Evolutionary conservation across 2,888 invertebrate species (phyloP).

Genomic region (Eupithecia dodoneata): DNA sequence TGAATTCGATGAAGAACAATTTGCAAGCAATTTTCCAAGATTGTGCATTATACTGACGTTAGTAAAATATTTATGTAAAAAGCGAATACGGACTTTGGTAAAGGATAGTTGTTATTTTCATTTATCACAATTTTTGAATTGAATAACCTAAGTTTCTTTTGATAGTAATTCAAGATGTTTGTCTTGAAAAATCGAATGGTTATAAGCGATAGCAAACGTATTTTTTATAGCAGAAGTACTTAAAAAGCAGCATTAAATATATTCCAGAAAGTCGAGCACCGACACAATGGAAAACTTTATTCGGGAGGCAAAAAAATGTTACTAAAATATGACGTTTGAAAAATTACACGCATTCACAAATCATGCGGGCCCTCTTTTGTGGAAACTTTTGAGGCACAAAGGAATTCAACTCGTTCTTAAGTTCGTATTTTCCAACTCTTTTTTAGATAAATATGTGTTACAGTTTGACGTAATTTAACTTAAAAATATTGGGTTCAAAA

Average conservation of each 20-base stretch:
- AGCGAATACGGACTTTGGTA: too few species aligned
- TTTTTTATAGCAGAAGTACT: constrained; percentile 51
- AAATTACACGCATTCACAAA: constrained; percentile 84
- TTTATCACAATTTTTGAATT: not conserved
- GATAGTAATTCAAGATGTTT: not conserved
- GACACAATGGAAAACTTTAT: constrained; percentile 79
- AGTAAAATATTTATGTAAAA: too few species aligned
- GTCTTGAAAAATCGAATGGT: not conserved
- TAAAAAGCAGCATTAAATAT: constrained; percentile 62
- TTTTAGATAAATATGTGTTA: constrained; percentile 52
- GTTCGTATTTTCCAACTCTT: constrained; percentile 61
- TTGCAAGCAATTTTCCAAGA: not conserved
- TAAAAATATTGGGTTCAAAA: constrained; percentile 28
- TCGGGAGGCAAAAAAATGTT: constrained; percentile 72
- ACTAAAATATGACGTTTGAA: constrained; percentile 83
- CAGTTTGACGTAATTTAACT: constrained; percentile 46
- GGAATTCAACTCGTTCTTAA: constrained; percentile 76
- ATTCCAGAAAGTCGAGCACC: constrained; percentile 71
- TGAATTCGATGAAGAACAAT: not conserved
- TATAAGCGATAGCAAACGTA: not conserved
- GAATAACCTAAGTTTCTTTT: not conserved
- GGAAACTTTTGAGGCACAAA: constrained; percentile 76
- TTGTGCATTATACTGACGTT: too few species aligned
- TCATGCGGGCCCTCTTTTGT: constrained; percentile 81
- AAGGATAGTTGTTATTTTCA: not conserved